Percentiles rank a stretch among this genome's conserved stretches.
phyloP scores from a whole-genome alignment of 2,113 vertebrate genomes.

The Aspiorhynchus laticeps region DNA sequence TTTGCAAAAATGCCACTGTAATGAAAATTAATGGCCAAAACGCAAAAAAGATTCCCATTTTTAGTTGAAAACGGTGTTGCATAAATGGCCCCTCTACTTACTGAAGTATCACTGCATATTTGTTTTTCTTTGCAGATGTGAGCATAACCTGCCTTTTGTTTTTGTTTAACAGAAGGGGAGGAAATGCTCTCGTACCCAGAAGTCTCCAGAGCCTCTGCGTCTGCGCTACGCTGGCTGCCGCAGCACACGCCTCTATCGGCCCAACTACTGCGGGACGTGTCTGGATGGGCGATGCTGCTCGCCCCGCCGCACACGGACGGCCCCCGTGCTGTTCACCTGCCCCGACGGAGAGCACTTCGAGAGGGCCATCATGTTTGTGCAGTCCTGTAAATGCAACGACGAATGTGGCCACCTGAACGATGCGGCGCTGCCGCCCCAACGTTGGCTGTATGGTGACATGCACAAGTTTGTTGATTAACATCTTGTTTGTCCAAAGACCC shows the following conservation, averaged over 20 bases:
- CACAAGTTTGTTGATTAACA: constrained; percentile 81
- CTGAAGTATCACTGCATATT: not conserved
- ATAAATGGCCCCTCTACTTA: not conserved
- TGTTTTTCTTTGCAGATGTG: not conserved
- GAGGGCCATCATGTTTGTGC: constrained; percentile 80
- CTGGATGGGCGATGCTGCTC: constrained; percentile 81
- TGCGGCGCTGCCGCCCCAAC: constrained; percentile 72
- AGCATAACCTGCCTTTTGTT: not conserved
- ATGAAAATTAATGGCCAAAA: too few relatives aligned
- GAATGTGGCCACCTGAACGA: constrained; percentile 79
- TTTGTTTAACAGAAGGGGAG: constrained; percentile 76
- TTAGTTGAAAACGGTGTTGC: too few relatives aligned
- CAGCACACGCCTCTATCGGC: constrained; percentile 77
- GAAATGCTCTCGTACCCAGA: constrained; percentile 81
- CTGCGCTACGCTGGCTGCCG: constrained; percentile 80
- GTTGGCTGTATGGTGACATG: constrained; percentile 78
- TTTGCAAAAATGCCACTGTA: too few relatives aligned
- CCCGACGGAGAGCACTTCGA: constrained; percentile 74
- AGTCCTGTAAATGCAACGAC: constrained; percentile 81
- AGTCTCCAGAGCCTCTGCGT: constrained; percentile 77
- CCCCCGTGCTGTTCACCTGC: constrained; percentile 76
- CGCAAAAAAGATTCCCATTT: too few relatives aligned
- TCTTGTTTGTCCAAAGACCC: not conserved
- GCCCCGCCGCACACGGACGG: constrained; percentile 77
- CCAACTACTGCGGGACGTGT: constrained; percentile 81